phyloP scores from a whole-genome alignment of 2,797 vertebrate species.

The Synaphobranchus kaupii region DNA sequence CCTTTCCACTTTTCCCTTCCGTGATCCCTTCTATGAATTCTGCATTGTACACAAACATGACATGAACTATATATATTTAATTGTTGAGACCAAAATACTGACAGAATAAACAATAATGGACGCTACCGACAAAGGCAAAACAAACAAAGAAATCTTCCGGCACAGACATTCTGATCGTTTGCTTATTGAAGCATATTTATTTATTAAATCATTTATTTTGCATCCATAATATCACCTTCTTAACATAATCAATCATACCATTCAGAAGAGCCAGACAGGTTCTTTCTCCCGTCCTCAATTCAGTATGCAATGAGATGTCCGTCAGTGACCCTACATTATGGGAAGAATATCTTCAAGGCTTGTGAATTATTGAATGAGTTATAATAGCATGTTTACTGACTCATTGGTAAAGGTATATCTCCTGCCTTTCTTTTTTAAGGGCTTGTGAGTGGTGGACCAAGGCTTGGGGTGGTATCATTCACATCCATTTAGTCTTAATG shows the following conservation, averaged over 20 bases:
- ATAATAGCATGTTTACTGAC: background rate
- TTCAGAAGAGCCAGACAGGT: background rate
- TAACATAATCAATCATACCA: background rate
- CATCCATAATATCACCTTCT: background rate
- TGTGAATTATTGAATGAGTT: background rate
- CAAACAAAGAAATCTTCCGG: background rate
- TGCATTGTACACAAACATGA: background rate
- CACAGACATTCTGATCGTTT: background rate
- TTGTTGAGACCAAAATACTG: background rate
- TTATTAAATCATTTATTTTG: background rate
- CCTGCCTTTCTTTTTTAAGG: background rate
- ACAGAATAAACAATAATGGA: background rate
- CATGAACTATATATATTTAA: background rate
- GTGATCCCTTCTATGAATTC: background rate
- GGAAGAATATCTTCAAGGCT: background rate
- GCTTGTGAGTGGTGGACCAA: background rate
- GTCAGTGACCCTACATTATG: background rate
- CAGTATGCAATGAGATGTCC: background rate
- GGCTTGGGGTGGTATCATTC: background rate
- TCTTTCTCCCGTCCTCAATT: background rate
- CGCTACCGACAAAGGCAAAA: background rate
- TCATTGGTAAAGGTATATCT: background rate
- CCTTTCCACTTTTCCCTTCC: background rate
- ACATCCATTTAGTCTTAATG: background rate
- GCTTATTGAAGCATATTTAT: background rate